Evolutionary conservation across 2,113 vertebrate species (phyloP), one percentile per base, ranked within the genome.

Genomic region (Raphicerus campestris): DNA sequence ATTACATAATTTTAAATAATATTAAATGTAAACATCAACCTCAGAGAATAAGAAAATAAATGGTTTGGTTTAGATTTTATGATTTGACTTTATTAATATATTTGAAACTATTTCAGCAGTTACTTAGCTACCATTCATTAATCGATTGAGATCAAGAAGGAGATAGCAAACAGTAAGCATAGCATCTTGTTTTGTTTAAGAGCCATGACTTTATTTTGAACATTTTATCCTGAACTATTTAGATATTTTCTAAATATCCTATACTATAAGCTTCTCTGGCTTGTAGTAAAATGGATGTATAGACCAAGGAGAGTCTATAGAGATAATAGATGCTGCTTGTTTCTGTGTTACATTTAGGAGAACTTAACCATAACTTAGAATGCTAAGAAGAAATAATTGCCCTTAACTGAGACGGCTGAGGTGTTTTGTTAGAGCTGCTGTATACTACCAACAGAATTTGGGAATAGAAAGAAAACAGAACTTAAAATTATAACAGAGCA

Each of bases 21-120:
- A 84, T 45, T 87, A 88, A 94, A 85, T 78, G 35, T 58, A 93
- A 95, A 28, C 22, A 42, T 61, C 42, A 78, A 55, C 22, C 30
- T 89, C 17, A 53, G 11, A 91, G 32, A 89, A 8, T 82, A 94
- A 87, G 78, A 97, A 97, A 84, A 95, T 89, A 87, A 86, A 51
- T 92, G 51, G 32, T 47, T 77, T 95, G 10, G 2, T 4, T 85
- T 94, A 87, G 35, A 39, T 91, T 93, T 94, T 91, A n/a, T 94
- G 35, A 81, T 87, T 82, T 49, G 45, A 92, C 47, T 93, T 92
- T 86, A 88, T 70, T 83, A 60, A 84, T 49, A 82, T 75, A 60
- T 55, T 86, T 49, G 14, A 30, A 73, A 84, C 26, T 73, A 89
- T 81, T 91, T 82, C 28, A 91, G 49, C 35, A 89, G 20, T 96